Evolutionary conservation across 1,140 invertebrate species (phyloP).

Genomic region (Triops longicaudatus): DNA sequence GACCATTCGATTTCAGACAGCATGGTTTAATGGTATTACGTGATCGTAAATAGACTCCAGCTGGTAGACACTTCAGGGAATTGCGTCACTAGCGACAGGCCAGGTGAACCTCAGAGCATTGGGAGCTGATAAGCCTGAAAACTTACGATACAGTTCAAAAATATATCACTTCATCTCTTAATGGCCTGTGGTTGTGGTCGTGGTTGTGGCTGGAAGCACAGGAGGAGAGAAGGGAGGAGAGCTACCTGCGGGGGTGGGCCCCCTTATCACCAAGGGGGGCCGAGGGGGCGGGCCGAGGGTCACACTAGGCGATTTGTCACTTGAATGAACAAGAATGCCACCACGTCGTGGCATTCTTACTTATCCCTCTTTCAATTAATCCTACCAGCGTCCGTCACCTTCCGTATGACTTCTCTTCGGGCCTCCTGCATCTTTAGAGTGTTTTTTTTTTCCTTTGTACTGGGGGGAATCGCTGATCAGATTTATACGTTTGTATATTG

Average conservation of each 20-base stretch:
- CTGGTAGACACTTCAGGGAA: not conserved
- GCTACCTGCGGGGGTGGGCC: not conserved
- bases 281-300: not conserved
- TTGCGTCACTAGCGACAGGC: not conserved
- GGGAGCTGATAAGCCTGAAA: not conserved
- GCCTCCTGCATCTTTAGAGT: not conserved
- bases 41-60: not conserved
- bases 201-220: not conserved
- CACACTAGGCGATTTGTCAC: constrained; percentile 11
- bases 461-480: no score
- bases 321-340: constrained; percentile 4
- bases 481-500: no score
- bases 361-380: not conserved
- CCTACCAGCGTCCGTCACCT: not conserved
- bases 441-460: not conserved
- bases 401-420: not conserved
- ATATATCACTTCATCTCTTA: not conserved
- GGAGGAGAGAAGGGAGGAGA: not conserved
- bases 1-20: not conserved
- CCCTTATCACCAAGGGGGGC: not conserved
- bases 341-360: not conserved
- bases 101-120: not conserved
- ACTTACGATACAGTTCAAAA: not conserved
- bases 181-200: not conserved
- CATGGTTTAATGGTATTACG: not conserved